Conservation (phyloP, 1,140 invertebrate species). For the Cotesia typhae region DNA sequence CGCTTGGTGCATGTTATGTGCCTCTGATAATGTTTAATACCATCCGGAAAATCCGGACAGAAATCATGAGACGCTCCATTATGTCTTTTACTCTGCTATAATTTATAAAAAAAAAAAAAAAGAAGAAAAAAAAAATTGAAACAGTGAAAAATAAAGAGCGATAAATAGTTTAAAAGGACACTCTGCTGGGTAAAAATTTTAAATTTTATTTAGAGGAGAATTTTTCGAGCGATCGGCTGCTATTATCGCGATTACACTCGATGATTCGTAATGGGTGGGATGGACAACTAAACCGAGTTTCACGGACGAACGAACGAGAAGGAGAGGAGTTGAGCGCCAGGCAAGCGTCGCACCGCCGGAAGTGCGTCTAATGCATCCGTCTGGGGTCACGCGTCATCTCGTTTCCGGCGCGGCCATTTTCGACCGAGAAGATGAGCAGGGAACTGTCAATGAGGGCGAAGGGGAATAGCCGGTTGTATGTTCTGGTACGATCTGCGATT, state of each 20-base stretch:
- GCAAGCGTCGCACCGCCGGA: constrained; percentile 60
- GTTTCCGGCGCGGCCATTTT: constrained; percentile 63
- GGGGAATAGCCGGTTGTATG: constrained; percentile 12
- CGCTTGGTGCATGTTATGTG: constrained; percentile 1
- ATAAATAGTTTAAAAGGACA: background rate
- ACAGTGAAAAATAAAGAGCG: background rate
- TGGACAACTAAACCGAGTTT: constrained; percentile 46
- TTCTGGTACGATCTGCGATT: background rate
- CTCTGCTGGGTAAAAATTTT: background rate
- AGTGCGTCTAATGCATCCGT: constrained; percentile 68
- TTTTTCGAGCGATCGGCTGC: constrained; percentile 21
- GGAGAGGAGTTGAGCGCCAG: constrained; percentile 46
- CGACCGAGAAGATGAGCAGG: constrained; percentile 52
- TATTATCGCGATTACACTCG: constrained; percentile 36
- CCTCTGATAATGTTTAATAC: background rate
- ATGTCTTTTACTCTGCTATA: too few species aligned
- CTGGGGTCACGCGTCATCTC: constrained; percentile 65
- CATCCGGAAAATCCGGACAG: background rate
- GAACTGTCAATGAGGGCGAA: constrained; percentile 26
- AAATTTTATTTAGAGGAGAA: background rate
- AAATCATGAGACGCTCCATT: background rate
- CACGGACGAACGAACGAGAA: constrained; percentile 42
- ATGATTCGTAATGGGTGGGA: constrained; percentile 50
- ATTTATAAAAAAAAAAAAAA: too few species aligned
- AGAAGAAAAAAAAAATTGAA: too few species aligned